Base-by-base conservation (phyloP, 2,888 invertebrate genomes). In the Tenthredo notha region DNA sequence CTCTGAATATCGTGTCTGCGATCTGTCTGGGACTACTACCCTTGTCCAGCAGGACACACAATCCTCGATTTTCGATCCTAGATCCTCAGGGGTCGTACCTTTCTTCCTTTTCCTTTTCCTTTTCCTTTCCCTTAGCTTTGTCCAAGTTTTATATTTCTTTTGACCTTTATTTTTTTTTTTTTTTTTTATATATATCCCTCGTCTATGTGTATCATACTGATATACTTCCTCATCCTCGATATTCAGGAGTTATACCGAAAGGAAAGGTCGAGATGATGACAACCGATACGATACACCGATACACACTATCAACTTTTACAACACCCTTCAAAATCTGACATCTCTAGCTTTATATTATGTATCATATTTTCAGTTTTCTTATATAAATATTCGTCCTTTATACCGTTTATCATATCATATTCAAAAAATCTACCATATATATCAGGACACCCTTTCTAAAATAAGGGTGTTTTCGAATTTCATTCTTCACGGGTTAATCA, bases 101-200 rank as follows among this genome's bases (percentile, higher is more conserved):
- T 29, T 3, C n/a, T 75, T 75, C 47, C 37, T 25, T 75, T 75
- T 29, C 15, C n/a, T n/a, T 33, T 75, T 47, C 25, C 21, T 74
- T n/a, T 74, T 43, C 37, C 43, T 43, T 37, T 10, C 72, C 72
- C 21, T 33, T 47, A 15, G 47, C 25, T 29, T 29, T 67, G 2
- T 70, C 67, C n/a, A n/a, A 6, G 47, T 61, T 54, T 25, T 54
- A 15, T 84, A 50, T 80, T 33, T 70, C 54, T 21, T 77, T 58
- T 82, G 78, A n/a, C 65, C 72, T 82, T n/a, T 84, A 80, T 75
- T 72, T 85, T 78, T 86, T 33, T 33, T 2, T 33, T 33, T 33
- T 33, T 80, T 65, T 65, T 72, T 67, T 85, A n/a, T n/a, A n/a
- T n/a, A n/a, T n/a, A n/a, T n/a, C n/a, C 54, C 75, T 74, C 67